phyloP scores from a whole-genome alignment of 2,888 invertebrate species.

The Hydrotaea diabolus region DNA sequence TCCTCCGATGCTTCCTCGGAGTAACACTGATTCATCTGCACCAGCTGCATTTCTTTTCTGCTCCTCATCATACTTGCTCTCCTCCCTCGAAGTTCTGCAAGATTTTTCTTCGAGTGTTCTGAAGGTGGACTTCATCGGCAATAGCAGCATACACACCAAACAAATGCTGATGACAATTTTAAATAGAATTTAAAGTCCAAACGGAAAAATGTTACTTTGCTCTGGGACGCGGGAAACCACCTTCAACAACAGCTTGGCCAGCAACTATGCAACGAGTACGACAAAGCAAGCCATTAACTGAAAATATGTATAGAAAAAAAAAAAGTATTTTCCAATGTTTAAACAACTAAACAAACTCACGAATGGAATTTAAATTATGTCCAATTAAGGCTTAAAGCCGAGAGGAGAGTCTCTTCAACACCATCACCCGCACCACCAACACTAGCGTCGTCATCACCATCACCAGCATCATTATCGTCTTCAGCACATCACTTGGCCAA shows the following conservation, averaged over 20 bases:
- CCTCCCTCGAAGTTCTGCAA: neutral
- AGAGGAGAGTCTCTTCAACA: slow-evolving; percentile 59
- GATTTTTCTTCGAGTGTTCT: slow-evolving; percentile 20
- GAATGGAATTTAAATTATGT: slow-evolving; percentile 80
- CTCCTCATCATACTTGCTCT: no score
- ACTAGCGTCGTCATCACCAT: no score
- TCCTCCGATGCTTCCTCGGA: no score
- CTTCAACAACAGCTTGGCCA: slow-evolving; percentile 28
- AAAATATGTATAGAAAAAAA: neutral
- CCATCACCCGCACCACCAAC: slow-evolving; percentile 51
- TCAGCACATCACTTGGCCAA: neutral
- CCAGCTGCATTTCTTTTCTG: no score
- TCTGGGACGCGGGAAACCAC: slow-evolving; percentile 23
- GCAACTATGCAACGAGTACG: neutral
- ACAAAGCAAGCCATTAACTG: slow-evolving; percentile 29
- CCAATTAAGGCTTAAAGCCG: slow-evolving; percentile 74
- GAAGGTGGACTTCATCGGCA: neutral
- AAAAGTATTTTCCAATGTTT: slow-evolving; percentile 9
- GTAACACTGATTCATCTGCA: no score
- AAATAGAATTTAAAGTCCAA: slow-evolving; percentile 53
- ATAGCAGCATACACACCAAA: neutral
- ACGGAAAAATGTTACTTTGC: neutral
- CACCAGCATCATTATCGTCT: slow-evolving; percentile 72
- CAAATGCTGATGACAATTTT: slow-evolving; percentile 59
- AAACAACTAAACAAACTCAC: slow-evolving; percentile 71